phyloP scores from a whole-genome alignment of 2,888 invertebrate genomes.

The Mystacides longicornis region DNA sequence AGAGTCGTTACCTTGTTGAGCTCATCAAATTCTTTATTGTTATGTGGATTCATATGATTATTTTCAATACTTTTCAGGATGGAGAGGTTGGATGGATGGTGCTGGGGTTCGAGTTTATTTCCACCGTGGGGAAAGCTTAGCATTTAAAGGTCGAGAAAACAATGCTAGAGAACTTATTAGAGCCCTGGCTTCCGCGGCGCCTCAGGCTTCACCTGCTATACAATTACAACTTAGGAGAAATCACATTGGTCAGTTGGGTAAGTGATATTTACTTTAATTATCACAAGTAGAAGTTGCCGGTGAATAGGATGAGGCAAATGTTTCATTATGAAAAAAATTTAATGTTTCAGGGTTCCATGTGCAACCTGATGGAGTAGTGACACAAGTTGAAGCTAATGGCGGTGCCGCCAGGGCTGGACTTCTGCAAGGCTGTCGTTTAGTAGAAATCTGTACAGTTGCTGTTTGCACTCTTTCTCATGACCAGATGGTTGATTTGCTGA shows the following conservation, averaged over 20 bases:
- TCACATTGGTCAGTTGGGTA: slow-evolving; percentile 67
- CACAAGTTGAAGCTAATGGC: slow-evolving; percentile 70
- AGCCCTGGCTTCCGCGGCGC: slow-evolving; percentile 72
- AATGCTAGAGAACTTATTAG: slow-evolving; percentile 71
- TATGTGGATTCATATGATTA: not conserved
- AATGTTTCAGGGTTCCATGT: slow-evolving; percentile 69
- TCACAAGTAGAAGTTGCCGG: too few relatives aligned
- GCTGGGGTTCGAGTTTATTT: slow-evolving; percentile 75
- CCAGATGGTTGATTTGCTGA: slow-evolving; percentile 86
- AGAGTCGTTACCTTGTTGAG: too few relatives aligned
- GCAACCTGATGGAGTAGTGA: slow-evolving; percentile 88
- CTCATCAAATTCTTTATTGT: too few relatives aligned
- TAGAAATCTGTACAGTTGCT: slow-evolving; percentile 86
- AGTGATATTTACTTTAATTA: too few relatives aligned
- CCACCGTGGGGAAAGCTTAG: slow-evolving; percentile 90
- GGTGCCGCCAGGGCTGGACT: slow-evolving; percentile 76
- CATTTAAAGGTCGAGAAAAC: slow-evolving; percentile 65
- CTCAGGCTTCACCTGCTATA: slow-evolving; percentile 61
- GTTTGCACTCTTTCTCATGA: slow-evolving; percentile 85
- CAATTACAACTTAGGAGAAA: slow-evolving; percentile 78
- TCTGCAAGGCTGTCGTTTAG: slow-evolving; percentile 79
- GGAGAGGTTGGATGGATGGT: slow-evolving; percentile 47
- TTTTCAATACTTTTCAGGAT: slow-evolving; percentile 34
- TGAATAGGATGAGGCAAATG: not conserved
- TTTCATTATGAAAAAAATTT: not conserved